These are phyloP conservation scores for Cephonodes hylas DNA, from an alignment of 2,888 invertebrate genomes.

Conservation along the genomic window DNA sequence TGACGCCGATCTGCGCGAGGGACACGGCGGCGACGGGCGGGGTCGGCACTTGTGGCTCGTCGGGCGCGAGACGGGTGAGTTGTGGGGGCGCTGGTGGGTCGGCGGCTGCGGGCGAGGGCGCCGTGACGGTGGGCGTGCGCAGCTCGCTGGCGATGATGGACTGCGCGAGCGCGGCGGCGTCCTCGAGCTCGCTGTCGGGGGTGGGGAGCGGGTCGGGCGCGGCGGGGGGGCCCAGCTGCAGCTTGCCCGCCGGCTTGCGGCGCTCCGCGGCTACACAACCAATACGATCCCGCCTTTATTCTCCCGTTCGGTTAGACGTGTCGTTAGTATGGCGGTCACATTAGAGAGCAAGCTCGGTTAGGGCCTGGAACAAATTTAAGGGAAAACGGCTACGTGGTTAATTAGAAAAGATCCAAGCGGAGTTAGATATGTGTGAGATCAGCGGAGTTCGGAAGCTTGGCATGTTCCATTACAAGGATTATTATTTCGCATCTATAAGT, in stretches of 20 bases:
- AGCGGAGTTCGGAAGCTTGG: conserved; percentile 51
- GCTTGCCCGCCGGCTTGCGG: conserved; percentile 70
- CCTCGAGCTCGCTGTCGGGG: conserved; percentile 77
- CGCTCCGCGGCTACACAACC: conserved; percentile 80
- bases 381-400: conserved; percentile 79
- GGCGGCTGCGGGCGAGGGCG: conserved; percentile 42
- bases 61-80: conserved; percentile 53
- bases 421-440: conserved; percentile 66
- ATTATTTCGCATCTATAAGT: conserved; percentile 42
- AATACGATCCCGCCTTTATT: conserved; percentile 72
- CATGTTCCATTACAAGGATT: conserved; percentile 67
- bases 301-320: conserved; percentile 74
- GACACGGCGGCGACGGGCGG: conserved; percentile 78
- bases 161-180: conserved; percentile 71
- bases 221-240: conserved; percentile 65
- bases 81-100: conserved; percentile 38
- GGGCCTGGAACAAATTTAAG: conserved; percentile 82
- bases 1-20: conserved; percentile 74
- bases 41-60: conserved; percentile 67
- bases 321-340: conserved; percentile 81
- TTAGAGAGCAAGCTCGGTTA: conserved; percentile 82
- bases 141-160: conserved; percentile 76
- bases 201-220: conserved; percentile 68
- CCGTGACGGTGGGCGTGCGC: conserved; percentile 54
- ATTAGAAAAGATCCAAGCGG: conserved; percentile 73